A percentile compares a stretch with the other conserved stretches of the same genome.
Evolutionary conservation across 2,113 vertebrate species (phyloP).

Genomic region (Phylloscopus trochiloides): DNA sequence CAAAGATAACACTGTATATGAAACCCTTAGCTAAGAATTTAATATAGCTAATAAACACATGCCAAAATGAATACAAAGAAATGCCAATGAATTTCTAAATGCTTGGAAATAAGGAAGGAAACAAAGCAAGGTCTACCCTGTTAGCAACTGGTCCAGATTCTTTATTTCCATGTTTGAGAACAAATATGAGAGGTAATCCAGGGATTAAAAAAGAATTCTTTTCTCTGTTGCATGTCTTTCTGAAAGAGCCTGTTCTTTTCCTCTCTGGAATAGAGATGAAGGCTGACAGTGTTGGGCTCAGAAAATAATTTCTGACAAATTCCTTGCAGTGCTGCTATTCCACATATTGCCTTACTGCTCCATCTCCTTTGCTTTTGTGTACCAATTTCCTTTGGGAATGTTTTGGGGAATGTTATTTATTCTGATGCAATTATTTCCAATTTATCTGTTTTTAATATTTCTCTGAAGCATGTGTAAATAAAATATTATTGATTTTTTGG

Average conservation of each 20-base stretch:
- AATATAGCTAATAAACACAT: conserved; percentile 2
- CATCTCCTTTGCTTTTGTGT: neutral
- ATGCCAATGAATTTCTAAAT: neutral
- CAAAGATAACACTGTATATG: conserved; percentile 63
- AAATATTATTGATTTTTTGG: conserved; percentile 31
- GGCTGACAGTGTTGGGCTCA: neutral
- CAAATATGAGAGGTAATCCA: neutral
- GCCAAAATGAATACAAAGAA: neutral
- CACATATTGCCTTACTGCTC: neutral
- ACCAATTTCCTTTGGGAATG: neutral
- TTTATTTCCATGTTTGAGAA: conserved; percentile 59
- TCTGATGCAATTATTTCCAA: neutral
- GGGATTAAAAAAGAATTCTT: neutral
- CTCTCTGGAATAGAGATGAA: conserved; percentile 9
- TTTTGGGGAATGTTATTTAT: conserved; percentile 4
- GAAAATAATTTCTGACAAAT: conserved; percentile 26
- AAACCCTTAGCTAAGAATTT: conserved; percentile 19
- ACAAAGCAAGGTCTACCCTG: conserved; percentile 21
- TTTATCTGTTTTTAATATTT: conserved; percentile 54
- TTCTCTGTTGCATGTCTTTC: neutral
- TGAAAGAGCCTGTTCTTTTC: neutral
- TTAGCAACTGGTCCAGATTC: conserved; percentile 59
- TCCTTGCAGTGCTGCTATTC: neutral
- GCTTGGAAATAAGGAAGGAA: conserved; percentile 47
- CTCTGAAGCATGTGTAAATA: conserved; percentile 63